Conservation (phyloP, 1,140 invertebrate genomes). For the Archivesica marissinica region DNA sequence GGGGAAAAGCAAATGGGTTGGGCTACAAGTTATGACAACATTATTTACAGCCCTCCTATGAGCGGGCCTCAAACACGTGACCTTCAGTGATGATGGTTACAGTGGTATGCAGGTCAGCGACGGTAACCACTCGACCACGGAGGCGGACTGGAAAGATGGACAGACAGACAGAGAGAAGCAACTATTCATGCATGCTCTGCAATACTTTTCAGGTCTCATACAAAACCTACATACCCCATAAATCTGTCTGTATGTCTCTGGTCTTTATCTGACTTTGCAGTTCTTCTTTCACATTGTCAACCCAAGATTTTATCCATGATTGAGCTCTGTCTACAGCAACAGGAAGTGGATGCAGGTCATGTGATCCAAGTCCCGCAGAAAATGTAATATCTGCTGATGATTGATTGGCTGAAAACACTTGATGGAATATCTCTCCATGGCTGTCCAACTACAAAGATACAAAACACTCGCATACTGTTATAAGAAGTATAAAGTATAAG, state of each 20-base stretch:
- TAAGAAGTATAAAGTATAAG: neutral
- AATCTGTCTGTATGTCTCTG: neutral
- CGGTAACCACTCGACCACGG: too few species aligned
- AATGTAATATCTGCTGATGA: slow-evolving; percentile 54
- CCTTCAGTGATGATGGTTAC: too few species aligned
- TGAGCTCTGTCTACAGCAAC: slow-evolving; percentile 14
- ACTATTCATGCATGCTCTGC: neutral
- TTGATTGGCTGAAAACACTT: slow-evolving; percentile 40
- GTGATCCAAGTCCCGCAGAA: slow-evolving; percentile 53
- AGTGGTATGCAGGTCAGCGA: too few species aligned
- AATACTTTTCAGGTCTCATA: neutral
- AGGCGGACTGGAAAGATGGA: too few species aligned
- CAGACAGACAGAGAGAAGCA: neutral
- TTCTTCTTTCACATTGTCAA: neutral
- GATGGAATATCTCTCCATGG: slow-evolving; percentile 66
- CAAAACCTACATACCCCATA: neutral
- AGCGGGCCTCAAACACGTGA: too few species aligned
- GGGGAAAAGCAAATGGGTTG: too few species aligned
- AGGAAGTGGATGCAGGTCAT: slow-evolving; percentile 32
- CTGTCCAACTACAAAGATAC: slow-evolving; percentile 56
- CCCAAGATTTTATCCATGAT: slow-evolving; percentile 34
- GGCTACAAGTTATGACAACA: too few species aligned
- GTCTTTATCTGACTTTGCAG: neutral
- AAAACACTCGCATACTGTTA: neutral
- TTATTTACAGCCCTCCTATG: too few species aligned